Evolutionary conservation across 2,888 invertebrate genomes (phyloP).

Genomic region (Mycalesis mineus): DNA sequence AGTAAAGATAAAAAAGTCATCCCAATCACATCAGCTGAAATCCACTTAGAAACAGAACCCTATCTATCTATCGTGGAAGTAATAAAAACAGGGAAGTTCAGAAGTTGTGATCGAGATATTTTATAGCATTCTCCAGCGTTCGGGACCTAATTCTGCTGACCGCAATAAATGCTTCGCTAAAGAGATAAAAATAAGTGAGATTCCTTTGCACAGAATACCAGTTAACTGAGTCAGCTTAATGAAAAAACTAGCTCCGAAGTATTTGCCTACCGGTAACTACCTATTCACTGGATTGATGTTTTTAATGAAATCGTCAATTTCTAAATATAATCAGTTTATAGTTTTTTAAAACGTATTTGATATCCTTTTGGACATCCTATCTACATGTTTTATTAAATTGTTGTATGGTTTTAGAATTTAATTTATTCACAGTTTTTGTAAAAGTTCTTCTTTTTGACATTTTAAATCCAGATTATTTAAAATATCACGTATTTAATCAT

Average conservation of each 20-base stretch:
- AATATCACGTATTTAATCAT: too few species aligned
- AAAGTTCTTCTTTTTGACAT: too few species aligned
- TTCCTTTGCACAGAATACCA: slow-evolving; percentile 60
- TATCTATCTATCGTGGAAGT: slow-evolving; percentile 31
- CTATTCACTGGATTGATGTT: not conserved
- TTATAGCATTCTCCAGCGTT: slow-evolving; percentile 55
- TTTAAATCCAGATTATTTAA: too few species aligned
- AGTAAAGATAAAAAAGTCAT: slow-evolving; percentile 1
- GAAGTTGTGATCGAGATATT: slow-evolving; percentile 45
- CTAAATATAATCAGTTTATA: not conserved
- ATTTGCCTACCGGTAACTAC: slow-evolving; percentile 39
- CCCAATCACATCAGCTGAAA: slow-evolving; percentile 7
- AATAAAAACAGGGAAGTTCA: slow-evolving; percentile 32
- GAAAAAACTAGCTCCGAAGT: slow-evolving; percentile 43
- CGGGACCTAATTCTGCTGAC: slow-evolving; percentile 53
- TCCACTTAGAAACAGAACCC: slow-evolving; percentile 9
- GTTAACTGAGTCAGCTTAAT: slow-evolving; percentile 58
- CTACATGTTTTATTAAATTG: too few species aligned
- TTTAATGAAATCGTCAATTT: not conserved
- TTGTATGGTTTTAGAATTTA: too few species aligned
- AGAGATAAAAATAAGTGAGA: slow-evolving; percentile 61
- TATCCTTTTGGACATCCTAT: too few species aligned
- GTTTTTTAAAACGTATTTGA: too few species aligned
- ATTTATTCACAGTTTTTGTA: too few species aligned
- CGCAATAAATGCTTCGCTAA: slow-evolving; percentile 65